Conservation (phyloP, 1,140 invertebrate genomes). For the Euwallacea similis region DNA sequence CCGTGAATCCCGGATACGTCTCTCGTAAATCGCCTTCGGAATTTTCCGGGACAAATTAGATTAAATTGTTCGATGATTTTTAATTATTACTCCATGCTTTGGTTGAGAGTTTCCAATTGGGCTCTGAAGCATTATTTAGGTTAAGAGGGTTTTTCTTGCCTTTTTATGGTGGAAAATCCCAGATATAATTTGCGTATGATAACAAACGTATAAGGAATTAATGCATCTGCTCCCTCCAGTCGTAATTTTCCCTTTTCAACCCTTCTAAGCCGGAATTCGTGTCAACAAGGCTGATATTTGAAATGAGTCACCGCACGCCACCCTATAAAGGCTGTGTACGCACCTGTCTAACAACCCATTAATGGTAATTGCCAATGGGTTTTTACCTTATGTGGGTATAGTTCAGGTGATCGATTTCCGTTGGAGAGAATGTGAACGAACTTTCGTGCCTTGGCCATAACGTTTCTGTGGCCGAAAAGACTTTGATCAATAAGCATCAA, state of each 20-base stretch:
- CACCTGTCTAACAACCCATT: neutral
- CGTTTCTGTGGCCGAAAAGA: no score
- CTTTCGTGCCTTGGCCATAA: neutral
- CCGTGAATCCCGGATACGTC: no score
- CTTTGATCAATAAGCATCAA: no score
- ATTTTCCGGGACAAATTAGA: no score
- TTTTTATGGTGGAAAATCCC: no score
- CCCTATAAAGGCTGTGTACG: neutral
- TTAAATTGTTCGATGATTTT: no score
- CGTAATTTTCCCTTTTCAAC: neutral
- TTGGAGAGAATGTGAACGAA: neutral
- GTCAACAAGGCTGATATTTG: neutral
- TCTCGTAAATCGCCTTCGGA: no score
- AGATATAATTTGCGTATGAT: no score
- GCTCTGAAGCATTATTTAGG: no score
- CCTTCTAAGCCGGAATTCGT: slow-evolving; percentile 1
- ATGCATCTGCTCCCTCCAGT: neutral
- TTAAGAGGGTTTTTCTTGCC: no score
- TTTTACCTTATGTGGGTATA: neutral
- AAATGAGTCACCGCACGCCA: neutral
- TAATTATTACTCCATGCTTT: no score
- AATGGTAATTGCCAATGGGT: slow-evolving; percentile 1
- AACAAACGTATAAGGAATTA: neutral
- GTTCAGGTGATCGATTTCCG: slow-evolving; percentile 7
- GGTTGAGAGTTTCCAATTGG: no score